Evolutionary conservation across 2,113 vertebrate genomes (phyloP).

Genomic region (Paradisaea rubra): DNA sequence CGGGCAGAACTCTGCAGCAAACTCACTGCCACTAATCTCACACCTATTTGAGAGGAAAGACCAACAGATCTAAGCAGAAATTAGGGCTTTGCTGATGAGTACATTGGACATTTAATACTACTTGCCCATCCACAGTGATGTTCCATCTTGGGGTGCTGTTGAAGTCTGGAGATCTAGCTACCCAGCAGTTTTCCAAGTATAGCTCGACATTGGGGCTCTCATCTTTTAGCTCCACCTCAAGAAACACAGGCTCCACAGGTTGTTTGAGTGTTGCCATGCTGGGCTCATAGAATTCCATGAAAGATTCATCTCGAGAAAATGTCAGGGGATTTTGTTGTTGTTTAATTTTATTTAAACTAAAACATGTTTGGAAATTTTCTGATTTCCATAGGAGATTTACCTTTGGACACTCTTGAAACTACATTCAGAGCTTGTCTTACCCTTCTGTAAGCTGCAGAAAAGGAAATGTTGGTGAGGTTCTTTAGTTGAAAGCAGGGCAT

Average conservation of each 20-base stretch:
- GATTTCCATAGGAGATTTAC: neutral
- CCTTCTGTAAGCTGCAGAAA: constrained; percentile 12
- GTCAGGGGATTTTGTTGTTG: neutral
- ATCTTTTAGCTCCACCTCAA: constrained; percentile 27
- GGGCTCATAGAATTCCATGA: neutral
- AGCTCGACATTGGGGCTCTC: neutral
- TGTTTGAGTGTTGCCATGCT: neutral
- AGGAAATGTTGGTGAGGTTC: neutral
- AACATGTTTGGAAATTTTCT: neutral
- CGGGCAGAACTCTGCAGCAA: neutral
- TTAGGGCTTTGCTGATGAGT: neutral
- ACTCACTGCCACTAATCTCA: neutral
- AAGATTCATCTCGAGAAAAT: neutral
- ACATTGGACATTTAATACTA: neutral
- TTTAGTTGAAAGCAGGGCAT: neutral
- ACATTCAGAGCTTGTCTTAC: constrained; percentile 26
- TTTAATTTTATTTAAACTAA: neutral
- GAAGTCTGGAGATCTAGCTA: neutral
- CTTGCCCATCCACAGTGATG: constrained; percentile 28
- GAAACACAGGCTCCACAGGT: neutral
- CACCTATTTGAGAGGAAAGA: constrained; percentile 26
- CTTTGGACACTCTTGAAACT: constrained; percentile 46
- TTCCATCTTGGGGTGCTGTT: constrained; percentile 1
- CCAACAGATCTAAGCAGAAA: neutral
- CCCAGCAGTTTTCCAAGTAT: constrained; percentile 37